Evolutionary conservation across 2,113 vertebrate species (phyloP), one percentile per base, ranked within the genome.

Genomic region (Pomatostomus ruficeps): DNA sequence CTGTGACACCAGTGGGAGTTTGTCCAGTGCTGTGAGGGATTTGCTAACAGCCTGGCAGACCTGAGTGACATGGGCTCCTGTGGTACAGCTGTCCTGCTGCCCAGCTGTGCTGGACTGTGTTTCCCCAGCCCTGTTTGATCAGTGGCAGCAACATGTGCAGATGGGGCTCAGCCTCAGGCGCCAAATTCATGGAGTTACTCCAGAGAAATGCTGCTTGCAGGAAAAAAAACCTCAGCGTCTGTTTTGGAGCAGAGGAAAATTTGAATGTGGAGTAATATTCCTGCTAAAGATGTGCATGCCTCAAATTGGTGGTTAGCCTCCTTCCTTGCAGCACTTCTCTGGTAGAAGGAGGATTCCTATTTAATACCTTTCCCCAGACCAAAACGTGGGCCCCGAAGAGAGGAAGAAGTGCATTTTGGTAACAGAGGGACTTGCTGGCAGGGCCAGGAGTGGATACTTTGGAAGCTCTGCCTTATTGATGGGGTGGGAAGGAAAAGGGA

Each of bases 111-210:
- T 33, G 43, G 26, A 6, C 43, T 38, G 4, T 5, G 52, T 31
- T 72, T 72, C 54, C 9, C 2, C 49, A 81, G 25, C 43, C 16
- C 75, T 61, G 33, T 35, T 58, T 14, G 4, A 14, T 38, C 4
- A 0, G 18, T 36, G 35, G 55, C 25, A 94, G 55, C 40, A 51
- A 33, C 15, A 16, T 1, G 6, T 46, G 38, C 12, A 8, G 43
- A 74, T 40, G 78, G 42, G 65, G 51, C 42, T 91, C 51, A 48
- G 78, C 59, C 71, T 83, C 52, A 3, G 35, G 81, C 84, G 85
- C 31, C 14, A 68, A 79, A 72, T 76, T 91, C 45, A 46, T 61
- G 74, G 55, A 85, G 25, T 52, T 67, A 48, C 24, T 95, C 81
- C 59, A 95, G 71, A 76, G 66, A 79, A 95, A 57, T 35, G 55